phyloP scores from a whole-genome alignment of 2,113 vertebrate species.

The Dasyurus viverrinus region DNA sequence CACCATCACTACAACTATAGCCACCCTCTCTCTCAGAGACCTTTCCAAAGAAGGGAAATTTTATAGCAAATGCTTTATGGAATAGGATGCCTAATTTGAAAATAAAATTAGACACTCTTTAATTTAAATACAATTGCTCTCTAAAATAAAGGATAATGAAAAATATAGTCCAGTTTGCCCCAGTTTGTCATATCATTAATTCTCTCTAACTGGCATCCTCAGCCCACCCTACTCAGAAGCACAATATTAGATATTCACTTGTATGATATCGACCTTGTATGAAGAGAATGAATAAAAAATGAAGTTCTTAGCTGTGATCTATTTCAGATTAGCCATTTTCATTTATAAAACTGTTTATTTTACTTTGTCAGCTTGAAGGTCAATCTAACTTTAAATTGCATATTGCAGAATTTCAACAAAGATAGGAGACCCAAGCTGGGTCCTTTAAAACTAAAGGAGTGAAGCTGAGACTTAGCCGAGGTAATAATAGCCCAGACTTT shows the following conservation, averaged over 20 bases:
- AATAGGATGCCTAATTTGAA: slow-evolving; percentile 37
- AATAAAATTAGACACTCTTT: slow-evolving; percentile 40
- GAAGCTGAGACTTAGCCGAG: slow-evolving; percentile 58
- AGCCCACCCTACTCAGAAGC: slow-evolving; percentile 74
- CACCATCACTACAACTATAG: not conserved
- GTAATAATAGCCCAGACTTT: slow-evolving; percentile 32
- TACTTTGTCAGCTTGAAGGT: slow-evolving; percentile 85
- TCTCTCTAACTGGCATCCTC: slow-evolving; percentile 73
- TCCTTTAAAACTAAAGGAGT: slow-evolving; percentile 66
- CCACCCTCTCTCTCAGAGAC: not conserved
- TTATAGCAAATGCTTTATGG: slow-evolving; percentile 51
- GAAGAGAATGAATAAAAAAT: slow-evolving; percentile 88
- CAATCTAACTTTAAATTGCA: slow-evolving; percentile 83
- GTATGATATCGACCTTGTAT: slow-evolving; percentile 83
- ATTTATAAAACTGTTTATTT: slow-evolving; percentile 87
- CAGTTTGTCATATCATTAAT: slow-evolving; percentile 76
- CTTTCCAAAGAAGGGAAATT: slow-evolving; percentile 63
- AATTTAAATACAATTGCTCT: slow-evolving; percentile 61
- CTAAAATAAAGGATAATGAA: slow-evolving; percentile 57
- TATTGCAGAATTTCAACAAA: slow-evolving; percentile 76
- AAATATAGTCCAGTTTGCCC: slow-evolving; percentile 69
- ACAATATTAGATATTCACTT: slow-evolving; percentile 83
- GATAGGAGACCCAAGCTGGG: slow-evolving; percentile 56
- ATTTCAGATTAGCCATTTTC: slow-evolving; percentile 83
- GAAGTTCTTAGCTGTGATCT: slow-evolving; percentile 83